Conservation (phyloP, 2,888 invertebrate species). For the Acleris emargana region DNA sequence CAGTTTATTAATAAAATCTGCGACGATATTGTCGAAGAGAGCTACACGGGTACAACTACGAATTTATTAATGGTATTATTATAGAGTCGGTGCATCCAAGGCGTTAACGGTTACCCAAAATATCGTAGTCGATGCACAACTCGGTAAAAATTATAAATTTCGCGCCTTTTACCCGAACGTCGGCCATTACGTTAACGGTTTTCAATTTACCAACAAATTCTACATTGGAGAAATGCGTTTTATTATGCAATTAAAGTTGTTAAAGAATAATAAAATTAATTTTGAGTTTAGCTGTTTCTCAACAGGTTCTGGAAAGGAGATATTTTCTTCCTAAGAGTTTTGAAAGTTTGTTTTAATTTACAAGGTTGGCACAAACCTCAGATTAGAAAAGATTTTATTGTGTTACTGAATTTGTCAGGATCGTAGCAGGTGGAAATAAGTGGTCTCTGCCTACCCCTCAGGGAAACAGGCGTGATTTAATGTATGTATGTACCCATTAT, state of each 20-base stretch:
- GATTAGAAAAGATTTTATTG: too few relatives aligned
- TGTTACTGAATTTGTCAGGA: too few relatives aligned
- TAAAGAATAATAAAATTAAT: conserved; percentile 7
- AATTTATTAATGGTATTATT: background rate
- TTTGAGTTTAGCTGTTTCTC: conserved; percentile 1
- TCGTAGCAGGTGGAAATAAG: too few relatives aligned
- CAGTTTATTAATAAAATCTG: too few relatives aligned
- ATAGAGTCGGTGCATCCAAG: conserved; percentile 6
- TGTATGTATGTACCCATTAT: too few relatives aligned
- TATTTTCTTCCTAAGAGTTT: too few relatives aligned
- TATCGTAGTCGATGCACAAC: conserved; percentile 51
- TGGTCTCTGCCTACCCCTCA: too few relatives aligned
- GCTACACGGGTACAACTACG: too few relatives aligned
- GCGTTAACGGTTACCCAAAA: conserved; percentile 51
- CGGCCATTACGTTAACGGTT: conserved; percentile 71
- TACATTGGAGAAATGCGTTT: conserved; percentile 31
- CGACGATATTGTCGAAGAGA: too few relatives aligned
- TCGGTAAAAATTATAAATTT: conserved; percentile 70
- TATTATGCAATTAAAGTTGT: conserved; percentile 28
- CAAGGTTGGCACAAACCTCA: too few relatives aligned
- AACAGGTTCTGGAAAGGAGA: background rate
- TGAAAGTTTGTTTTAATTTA: too few relatives aligned
- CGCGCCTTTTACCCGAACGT: conserved; percentile 67
- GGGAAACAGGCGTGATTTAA: too few relatives aligned
- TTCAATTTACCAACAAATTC: conserved; percentile 58